These are phyloP conservation scores for Drosophila helvetica DNA, from an alignment of 2,888 invertebrate species.

Conservation along the genomic window DNA sequence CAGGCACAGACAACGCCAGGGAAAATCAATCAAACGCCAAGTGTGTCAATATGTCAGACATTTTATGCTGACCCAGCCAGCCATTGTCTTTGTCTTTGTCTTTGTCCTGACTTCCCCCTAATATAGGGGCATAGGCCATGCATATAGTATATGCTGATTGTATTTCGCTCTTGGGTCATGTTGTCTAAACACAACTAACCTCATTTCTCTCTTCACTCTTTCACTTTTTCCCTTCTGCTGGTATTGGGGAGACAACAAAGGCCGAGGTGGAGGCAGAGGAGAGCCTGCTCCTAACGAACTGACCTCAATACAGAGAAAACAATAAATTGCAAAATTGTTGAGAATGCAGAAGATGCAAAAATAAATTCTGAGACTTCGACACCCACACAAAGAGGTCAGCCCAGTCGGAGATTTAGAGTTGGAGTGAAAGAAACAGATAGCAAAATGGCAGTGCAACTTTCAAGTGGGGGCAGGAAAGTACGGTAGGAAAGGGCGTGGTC, in stretches of 20 bases:
- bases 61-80: conserved; percentile 61
- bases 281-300: conserved; percentile 49
- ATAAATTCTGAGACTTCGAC: conserved; percentile 67
- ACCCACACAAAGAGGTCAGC: conserved; percentile 58
- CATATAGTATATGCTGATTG: conserved; percentile 30
- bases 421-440: conserved; percentile 2
- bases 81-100: conserved; percentile 26
- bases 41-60: conserved; percentile 74
- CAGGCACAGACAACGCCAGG: conserved; percentile 2
- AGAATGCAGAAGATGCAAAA: conserved; percentile 71
- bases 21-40: conserved; percentile 72
- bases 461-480: conserved; percentile 14
- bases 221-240: conserved; percentile 53
- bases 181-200: conserved; percentile 73
- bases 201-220: conserved; percentile 45
- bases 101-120: conserved; percentile 15
- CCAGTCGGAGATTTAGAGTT: conserved; percentile 10
- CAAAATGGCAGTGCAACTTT: conserved; percentile 38
- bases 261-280: conserved; percentile 6
- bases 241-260: conserved; percentile 48
- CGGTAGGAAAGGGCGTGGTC: conserved; percentile 16
- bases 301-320: conserved; percentile 73
- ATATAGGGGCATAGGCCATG: conserved; percentile 27
- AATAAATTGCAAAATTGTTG: conserved; percentile 73
- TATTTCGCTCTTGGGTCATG: conserved; percentile 48